A percentile compares a stretch with the other conserved stretches of the same genome.
Conservation (phyloP, 2,888 invertebrate genomes). For the Agrotis puta region DNA sequence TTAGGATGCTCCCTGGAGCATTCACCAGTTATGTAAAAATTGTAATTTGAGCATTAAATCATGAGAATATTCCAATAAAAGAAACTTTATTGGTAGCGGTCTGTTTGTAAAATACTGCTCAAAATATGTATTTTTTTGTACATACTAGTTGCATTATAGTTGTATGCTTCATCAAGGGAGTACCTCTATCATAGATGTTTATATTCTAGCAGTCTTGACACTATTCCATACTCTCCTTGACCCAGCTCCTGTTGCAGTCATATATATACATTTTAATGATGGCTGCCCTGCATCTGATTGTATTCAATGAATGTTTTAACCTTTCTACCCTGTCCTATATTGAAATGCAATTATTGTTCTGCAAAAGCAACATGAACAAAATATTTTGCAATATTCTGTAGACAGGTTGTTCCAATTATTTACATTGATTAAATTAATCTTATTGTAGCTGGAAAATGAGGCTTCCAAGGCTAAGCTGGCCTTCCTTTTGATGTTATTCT, state of each 20-base stretch:
- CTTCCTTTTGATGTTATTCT: background rate
- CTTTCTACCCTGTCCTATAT: conserved; percentile 36
- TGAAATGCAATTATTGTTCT: conserved; percentile 21
- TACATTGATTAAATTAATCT: background rate
- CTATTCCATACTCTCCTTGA: conserved; percentile 51
- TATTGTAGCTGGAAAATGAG: background rate
- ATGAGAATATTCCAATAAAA: too few relatives aligned
- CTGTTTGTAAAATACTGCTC: too few relatives aligned
- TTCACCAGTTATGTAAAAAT: too few relatives aligned
- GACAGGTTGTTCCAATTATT: background rate
- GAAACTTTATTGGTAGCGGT: too few relatives aligned
- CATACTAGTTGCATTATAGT: too few relatives aligned
- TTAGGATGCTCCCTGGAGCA: background rate
- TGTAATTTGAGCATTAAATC: too few relatives aligned
- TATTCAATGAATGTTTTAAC: conserved; percentile 47
- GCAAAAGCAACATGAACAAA: background rate
- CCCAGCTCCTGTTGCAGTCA: conserved; percentile 47
- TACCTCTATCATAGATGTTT: conserved; percentile 31
- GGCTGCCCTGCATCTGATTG: conserved; percentile 35
- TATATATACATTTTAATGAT: conserved; percentile 49
- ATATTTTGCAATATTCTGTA: background rate
- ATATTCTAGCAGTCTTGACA: conserved; percentile 49
- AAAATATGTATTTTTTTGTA: too few relatives aligned
- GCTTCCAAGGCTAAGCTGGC: background rate
- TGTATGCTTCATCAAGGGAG: too few relatives aligned